A percentile compares a stretch with the other conserved stretches of the same genome.
phyloP scores from a whole-genome alignment of 53 echinoderm and acorn worm species.

The Actinopyga echinites region DNA sequence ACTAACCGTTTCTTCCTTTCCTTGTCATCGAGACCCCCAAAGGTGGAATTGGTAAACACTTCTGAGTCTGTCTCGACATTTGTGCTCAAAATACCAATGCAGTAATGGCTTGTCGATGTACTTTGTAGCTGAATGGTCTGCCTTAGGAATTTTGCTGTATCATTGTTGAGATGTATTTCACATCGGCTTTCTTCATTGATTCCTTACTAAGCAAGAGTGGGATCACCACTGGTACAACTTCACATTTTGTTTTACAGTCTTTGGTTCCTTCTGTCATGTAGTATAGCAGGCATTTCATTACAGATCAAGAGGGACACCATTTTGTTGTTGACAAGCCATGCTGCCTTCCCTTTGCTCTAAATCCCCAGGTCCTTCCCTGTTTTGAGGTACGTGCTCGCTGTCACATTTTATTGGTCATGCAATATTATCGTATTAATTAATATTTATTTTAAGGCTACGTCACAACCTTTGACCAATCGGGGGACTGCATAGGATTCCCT shows the following conservation, averaged over 20 bases:
- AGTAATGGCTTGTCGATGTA: conserved; percentile 13
- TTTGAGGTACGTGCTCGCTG: too few relatives aligned
- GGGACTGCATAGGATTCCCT: too few relatives aligned
- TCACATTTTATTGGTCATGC: too few relatives aligned
- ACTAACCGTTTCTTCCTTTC: conserved; percentile 51
- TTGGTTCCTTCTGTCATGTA: too few relatives aligned
- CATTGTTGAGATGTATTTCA: conserved; percentile 10
- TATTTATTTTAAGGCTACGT: too few relatives aligned
- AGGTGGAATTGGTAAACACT: background rate
- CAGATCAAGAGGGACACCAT: too few relatives aligned
- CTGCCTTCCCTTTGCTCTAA: too few relatives aligned
- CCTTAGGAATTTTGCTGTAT: background rate
- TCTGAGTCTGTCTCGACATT: background rate
- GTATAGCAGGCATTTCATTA: too few relatives aligned
- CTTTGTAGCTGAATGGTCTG: background rate
- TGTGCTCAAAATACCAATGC: background rate
- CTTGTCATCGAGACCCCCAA: background rate
- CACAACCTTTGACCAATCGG: too few relatives aligned
- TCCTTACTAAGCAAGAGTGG: background rate
- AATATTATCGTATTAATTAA: too few relatives aligned
- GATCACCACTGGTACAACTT: conserved; percentile 19
- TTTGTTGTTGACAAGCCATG: too few relatives aligned
- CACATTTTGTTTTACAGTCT: background rate
- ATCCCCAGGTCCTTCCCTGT: too few relatives aligned
- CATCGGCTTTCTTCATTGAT: conserved; percentile 11